Percentiles rank a stretch among this genome's conserved stretches.
Evolutionary conservation across 2,888 invertebrate genomes (phyloP).

Genomic region (Drosophila infuscata): DNA sequence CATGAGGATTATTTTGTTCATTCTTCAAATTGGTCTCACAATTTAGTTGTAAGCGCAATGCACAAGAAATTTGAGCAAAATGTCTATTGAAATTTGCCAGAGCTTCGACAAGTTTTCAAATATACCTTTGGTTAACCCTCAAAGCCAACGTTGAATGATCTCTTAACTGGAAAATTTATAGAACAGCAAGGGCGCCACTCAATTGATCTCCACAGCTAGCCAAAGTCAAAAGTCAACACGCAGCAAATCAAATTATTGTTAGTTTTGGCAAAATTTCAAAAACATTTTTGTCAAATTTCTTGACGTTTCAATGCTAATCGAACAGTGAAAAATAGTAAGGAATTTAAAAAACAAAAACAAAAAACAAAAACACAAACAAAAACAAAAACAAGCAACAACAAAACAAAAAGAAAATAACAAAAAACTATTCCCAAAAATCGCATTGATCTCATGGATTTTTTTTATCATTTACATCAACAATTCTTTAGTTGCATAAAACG

Average conservation of each 20-base stretch:
- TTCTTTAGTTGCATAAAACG: constrained; percentile 69
- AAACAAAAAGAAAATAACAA: constrained; percentile 56
- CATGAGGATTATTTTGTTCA: constrained; percentile 73
- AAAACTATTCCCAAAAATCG: constrained; percentile 85
- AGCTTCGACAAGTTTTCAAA: constrained; percentile 28
- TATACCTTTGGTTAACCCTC: constrained; percentile 50
- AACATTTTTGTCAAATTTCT: constrained; percentile 49
- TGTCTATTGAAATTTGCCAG: constrained; percentile 49
- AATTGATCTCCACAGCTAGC: constrained; percentile 77
- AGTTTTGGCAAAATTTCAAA: constrained; percentile 44
- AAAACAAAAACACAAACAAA: constrained; percentile 37
- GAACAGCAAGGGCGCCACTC: constrained; percentile 49
- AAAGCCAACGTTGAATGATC: constrained; percentile 61
- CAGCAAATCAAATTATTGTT: constrained; percentile 38
- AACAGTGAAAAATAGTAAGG: constrained; percentile 58
- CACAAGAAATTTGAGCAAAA: constrained; percentile 53
- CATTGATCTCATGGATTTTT: constrained; percentile 84
- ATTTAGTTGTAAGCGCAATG: constrained; percentile 57
- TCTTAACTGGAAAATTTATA: constrained; percentile 55
- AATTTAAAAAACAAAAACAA: constrained; percentile 39
- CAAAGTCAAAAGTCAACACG: constrained; percentile 69
- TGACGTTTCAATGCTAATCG: constrained; percentile 72
- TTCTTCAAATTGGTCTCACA: constrained; percentile 85
- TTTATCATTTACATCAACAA: constrained; percentile 69
- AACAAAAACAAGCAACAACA: constrained; percentile 37